phyloP scores from a whole-genome alignment of 2,888 invertebrate species.

The Cryptus viduatorius region DNA sequence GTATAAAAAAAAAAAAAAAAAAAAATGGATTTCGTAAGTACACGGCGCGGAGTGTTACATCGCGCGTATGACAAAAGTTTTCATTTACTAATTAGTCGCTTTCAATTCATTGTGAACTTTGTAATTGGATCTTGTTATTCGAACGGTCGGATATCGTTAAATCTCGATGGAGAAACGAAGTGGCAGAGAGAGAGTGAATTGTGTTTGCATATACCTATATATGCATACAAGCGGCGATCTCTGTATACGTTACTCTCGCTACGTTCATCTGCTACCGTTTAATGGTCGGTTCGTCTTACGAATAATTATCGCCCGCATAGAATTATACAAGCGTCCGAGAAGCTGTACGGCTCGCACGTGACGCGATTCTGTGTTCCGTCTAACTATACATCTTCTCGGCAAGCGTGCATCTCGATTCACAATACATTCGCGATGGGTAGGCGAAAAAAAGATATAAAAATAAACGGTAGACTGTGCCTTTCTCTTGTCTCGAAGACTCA shows the following conservation, averaged over 20 bases:
- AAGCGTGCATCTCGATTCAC: neutral
- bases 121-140: constrained; percentile 43
- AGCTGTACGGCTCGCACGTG: constrained; percentile 14
- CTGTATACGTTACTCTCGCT: constrained; percentile 1
- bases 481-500: constrained; percentile 7
- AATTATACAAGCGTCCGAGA: neutral
- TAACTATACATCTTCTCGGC: neutral
- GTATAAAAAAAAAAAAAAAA: neutral
- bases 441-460: neutral
- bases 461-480: neutral
- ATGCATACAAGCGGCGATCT: neutral
- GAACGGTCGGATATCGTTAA: constrained; percentile 39
- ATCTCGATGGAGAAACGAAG: constrained; percentile 54
- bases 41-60: neutral
- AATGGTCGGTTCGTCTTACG: constrained; percentile 48
- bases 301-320: constrained; percentile 50
- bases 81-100: constrained; percentile 21
- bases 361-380: constrained; percentile 19
- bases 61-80: constrained; percentile 10
- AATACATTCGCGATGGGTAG: neutral
- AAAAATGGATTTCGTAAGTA: neutral
- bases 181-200: constrained; percentile 18
- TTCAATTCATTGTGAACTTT: constrained; percentile 33
- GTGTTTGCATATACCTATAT: neutral
- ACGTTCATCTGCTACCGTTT: constrained; percentile 44